phyloP scores from a whole-genome alignment of 2,113 vertebrate species.

The Alethe diademata region DNA sequence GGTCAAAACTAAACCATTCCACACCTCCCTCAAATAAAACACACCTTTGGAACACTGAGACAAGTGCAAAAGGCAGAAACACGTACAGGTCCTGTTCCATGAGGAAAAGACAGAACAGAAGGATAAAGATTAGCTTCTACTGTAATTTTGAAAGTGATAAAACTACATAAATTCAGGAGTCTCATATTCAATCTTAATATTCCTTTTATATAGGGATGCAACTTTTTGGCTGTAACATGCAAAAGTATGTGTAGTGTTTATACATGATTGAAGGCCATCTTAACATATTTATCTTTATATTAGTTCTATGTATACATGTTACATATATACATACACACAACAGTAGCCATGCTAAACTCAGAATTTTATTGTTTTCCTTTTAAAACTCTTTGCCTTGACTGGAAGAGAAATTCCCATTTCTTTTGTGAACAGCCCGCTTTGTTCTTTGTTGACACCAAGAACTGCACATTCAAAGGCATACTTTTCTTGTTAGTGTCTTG shows the following conservation, averaged over 20 bases:
- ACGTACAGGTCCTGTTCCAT: rapidly evolving
- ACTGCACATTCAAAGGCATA: neutral
- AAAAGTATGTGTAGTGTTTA: neutral
- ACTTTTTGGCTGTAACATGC: neutral
- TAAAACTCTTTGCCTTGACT: neutral
- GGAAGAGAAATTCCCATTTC: neutral
- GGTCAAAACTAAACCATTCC: neutral
- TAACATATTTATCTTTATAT: neutral
- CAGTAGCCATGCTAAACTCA: neutral
- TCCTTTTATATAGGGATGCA: neutral
- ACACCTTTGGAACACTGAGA: neutral
- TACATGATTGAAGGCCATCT: neutral
- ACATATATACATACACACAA: neutral
- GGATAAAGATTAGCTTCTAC: neutral
- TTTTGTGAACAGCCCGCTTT: neutral
- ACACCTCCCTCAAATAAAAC: neutral
- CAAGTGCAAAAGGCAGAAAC: neutral
- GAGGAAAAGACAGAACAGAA: neutral
- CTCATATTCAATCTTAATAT: neutral
- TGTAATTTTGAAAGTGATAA: neutral
- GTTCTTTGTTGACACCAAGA: neutral
- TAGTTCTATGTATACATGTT: neutral
- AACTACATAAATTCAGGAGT: neutral
- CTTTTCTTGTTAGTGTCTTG: neutral
- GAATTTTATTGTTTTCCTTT: neutral